These are phyloP conservation scores for Drosophila pruinosa DNA, from an alignment of 1,140 invertebrate genomes.

Conservation along the genomic window DNA sequence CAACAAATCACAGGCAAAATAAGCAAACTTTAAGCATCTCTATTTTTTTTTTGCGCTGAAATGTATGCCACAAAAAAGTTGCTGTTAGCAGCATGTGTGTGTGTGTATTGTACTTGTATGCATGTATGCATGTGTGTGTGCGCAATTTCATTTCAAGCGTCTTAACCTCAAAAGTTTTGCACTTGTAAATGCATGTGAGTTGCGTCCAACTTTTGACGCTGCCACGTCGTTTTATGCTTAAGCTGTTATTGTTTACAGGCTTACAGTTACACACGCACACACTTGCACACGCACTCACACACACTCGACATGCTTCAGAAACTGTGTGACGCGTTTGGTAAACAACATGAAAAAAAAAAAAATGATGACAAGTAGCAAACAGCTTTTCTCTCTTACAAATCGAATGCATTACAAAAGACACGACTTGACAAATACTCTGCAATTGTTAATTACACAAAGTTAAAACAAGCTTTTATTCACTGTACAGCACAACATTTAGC, in stretches of 20 bases:
- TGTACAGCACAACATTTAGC: background rate
- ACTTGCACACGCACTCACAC: slow-evolving; percentile 5
- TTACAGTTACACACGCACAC: slow-evolving; percentile 2
- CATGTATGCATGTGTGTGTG: slow-evolving; percentile 9
- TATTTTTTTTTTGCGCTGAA: slow-evolving; percentile 21
- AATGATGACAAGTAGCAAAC: slow-evolving; percentile 58
- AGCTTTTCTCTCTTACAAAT: slow-evolving; percentile 3
- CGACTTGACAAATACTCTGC: background rate
- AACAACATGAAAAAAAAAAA: slow-evolving; percentile 59
- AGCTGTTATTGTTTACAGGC: slow-evolving; percentile 71
- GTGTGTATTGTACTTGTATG: slow-evolving; percentile 5
- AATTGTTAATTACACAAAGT: too few species aligned
- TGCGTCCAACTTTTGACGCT: slow-evolving; percentile 6
- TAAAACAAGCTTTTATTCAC: background rate
- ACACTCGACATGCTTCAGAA: slow-evolving; percentile 62
- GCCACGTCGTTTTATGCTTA: slow-evolving; percentile 62
- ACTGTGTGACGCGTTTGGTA: slow-evolving; percentile 29
- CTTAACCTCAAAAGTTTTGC: slow-evolving; percentile 76
- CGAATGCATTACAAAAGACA: background rate
- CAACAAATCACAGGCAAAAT: slow-evolving; percentile 19
- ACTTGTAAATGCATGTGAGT: slow-evolving; percentile 60
- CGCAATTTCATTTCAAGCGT: slow-evolving; percentile 66
- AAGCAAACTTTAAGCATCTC: slow-evolving; percentile 26
- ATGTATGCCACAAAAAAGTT: slow-evolving; percentile 46
- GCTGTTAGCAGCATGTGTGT: slow-evolving; percentile 14